phyloP scores from a whole-genome alignment of 2,888 invertebrate genomes.

The Crocallis elinguaria region DNA sequence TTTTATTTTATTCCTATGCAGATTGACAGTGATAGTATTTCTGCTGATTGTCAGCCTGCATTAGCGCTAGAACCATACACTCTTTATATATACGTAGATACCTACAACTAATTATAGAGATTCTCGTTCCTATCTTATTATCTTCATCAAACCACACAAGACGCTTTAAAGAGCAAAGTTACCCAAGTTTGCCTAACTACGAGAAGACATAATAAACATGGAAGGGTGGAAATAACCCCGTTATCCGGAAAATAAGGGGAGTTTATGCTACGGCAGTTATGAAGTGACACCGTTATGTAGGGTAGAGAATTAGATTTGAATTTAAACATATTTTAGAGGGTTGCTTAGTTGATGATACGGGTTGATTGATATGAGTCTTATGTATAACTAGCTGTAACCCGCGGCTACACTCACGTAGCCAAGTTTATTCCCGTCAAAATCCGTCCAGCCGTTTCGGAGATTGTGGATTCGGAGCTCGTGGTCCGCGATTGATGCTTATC shows the following conservation, averaged over 20 bases:
- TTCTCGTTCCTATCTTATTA: background rate
- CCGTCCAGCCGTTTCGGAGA: too few relatives aligned
- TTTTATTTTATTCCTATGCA: too few relatives aligned
- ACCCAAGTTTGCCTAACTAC: constrained; percentile 16
- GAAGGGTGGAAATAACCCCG: constrained; percentile 62
- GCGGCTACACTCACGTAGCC: too few relatives aligned
- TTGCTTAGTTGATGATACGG: constrained; percentile 44
- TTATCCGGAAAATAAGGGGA: constrained; percentile 58
- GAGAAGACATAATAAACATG: constrained; percentile 26
- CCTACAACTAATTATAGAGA: background rate
- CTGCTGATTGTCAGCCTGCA: too few relatives aligned
- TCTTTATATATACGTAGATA: background rate
- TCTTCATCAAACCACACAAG: constrained; percentile 15
- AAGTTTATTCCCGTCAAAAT: too few relatives aligned
- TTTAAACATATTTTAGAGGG: constrained; percentile 55
- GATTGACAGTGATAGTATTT: too few relatives aligned
- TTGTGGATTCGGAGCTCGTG: too few relatives aligned
- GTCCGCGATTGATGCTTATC: too few relatives aligned
- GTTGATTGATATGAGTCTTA: constrained; percentile 47
- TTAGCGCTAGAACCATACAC: too few relatives aligned
- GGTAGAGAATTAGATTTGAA: constrained; percentile 34
- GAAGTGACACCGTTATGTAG: constrained; percentile 19
- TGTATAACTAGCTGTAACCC: too few relatives aligned
- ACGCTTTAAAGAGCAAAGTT: constrained; percentile 19
- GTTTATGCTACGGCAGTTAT: constrained; percentile 31